phyloP scores from a whole-genome alignment of 2,888 invertebrate genomes.

The Dasysyrphus tricinctus region DNA sequence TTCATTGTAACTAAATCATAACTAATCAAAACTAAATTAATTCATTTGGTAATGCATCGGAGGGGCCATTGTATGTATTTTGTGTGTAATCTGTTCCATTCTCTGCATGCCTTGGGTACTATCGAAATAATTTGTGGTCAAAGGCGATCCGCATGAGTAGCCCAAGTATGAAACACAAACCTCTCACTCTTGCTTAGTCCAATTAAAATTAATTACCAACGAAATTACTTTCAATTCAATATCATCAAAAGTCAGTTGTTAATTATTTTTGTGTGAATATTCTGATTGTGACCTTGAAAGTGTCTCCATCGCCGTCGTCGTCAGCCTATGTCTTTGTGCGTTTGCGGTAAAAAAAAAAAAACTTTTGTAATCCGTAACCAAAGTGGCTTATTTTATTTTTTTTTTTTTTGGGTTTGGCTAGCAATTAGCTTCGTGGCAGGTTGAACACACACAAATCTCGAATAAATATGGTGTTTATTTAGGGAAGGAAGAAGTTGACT shows the following conservation, averaged over 20 bases:
- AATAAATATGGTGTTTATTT: conserved; percentile 48
- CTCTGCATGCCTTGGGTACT: conserved; percentile 15
- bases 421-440: conserved; percentile 27
- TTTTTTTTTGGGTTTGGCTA: conserved; percentile 27
- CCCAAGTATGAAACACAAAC: background rate
- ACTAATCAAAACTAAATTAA: conserved; percentile 5
- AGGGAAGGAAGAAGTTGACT: conserved; percentile 36
- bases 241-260: conserved; percentile 29
- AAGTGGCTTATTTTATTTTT: conserved; percentile 11
- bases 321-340: conserved; percentile 5
- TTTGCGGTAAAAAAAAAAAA: conserved; percentile 17
- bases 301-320: background rate
- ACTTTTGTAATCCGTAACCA: conserved; percentile 17
- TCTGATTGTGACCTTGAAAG: conserved; percentile 58
- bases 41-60: conserved; percentile 13
- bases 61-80: background rate
- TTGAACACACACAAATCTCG: conserved; percentile 40
- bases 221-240: conserved; percentile 56
- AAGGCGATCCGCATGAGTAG: conserved; percentile 65
- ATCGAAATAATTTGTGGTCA: conserved; percentile 52
- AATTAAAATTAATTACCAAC: conserved; percentile 65
- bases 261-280: background rate
- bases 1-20: background rate
- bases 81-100: conserved; percentile 42
- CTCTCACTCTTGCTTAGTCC: conserved; percentile 50